These are phyloP conservation scores for Struthio camelus DNA, from an alignment of 2,113 vertebrate genomes.

Conservation along the genomic window DNA sequence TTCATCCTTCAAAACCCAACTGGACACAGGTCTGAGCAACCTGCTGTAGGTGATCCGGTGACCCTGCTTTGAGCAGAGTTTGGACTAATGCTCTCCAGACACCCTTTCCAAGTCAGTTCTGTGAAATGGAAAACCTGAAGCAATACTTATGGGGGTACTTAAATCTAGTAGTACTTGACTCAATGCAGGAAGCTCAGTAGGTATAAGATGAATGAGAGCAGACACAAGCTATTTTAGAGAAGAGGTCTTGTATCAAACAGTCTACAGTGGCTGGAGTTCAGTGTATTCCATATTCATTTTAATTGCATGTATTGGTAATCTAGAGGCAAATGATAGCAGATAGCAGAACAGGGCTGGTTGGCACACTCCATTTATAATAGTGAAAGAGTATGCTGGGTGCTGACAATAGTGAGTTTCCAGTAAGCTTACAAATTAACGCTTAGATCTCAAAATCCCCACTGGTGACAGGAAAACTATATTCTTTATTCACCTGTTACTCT, in stretches of 20 bases:
- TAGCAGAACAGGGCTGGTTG: background rate
- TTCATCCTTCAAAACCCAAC: background rate
- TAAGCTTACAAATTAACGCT: background rate
- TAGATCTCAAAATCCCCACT: background rate
- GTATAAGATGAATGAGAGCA: too few relatives aligned
- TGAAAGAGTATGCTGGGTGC: background rate
- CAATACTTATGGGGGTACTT: too few relatives aligned
- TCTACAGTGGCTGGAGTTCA: too few relatives aligned
- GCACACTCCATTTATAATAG: rapidly evolving
- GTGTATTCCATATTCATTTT: rapidly evolving
- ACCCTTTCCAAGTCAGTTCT: background rate
- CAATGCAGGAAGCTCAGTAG: too few relatives aligned
- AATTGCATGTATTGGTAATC: rapidly evolving
- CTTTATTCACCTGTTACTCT: background rate
- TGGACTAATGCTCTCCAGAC: background rate
- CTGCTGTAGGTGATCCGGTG: too few relatives aligned
- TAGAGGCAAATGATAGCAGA: background rate
- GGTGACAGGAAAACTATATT: background rate
- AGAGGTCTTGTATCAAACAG: rapidly evolving
- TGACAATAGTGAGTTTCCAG: background rate
- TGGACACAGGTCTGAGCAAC: too few relatives aligned
- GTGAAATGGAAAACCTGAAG: background rate
- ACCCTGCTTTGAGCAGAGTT: background rate
- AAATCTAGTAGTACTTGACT: too few relatives aligned
- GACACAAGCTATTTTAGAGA: background rate